These are phyloP conservation scores for Eilema griseolum DNA, from an alignment of 2,888 invertebrate species.

Conservation along the genomic window DNA sequence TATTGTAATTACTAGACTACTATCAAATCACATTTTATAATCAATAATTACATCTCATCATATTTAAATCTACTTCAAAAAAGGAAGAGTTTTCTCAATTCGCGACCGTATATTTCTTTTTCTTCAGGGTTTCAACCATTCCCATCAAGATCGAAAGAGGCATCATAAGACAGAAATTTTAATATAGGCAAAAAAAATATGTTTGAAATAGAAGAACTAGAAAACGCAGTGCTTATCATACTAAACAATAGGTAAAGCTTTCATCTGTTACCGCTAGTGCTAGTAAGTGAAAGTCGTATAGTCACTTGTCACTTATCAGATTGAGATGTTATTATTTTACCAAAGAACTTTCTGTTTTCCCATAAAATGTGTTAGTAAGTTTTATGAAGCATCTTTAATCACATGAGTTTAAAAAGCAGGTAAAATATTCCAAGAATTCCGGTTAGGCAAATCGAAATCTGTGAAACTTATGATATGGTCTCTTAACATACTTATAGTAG, in stretches of 20 bases:
- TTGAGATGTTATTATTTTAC: neutral
- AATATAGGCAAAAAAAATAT: neutral
- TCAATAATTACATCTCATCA: no score
- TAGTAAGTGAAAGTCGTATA: slow-evolving; percentile 26
- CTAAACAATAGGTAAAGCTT: slow-evolving; percentile 8
- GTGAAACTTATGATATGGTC: slow-evolving; percentile 27
- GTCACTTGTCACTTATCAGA: slow-evolving; percentile 17
- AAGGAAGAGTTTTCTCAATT: no score
- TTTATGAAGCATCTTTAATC: neutral
- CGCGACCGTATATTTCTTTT: no score
- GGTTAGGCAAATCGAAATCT: slow-evolving; percentile 33
- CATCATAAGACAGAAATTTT: neutral
- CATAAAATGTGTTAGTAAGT: neutral
- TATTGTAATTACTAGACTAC: no score
- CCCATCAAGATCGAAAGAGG: neutral
- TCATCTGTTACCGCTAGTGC: slow-evolving; percentile 11
- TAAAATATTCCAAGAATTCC: slow-evolving; percentile 28
- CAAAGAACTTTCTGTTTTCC: neutral
- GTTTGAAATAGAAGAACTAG: neutral
- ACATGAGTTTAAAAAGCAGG: neutral
- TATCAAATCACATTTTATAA: no score
- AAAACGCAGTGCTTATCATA: neutral
- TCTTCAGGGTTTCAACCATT: neutral
- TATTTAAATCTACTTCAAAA: no score
- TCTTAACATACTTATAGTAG: slow-evolving; percentile 11